These are phyloP conservation scores for Phalacrocorax carbo DNA, from an alignment of 2,113 vertebrate genomes.

Conservation along the genomic window DNA sequence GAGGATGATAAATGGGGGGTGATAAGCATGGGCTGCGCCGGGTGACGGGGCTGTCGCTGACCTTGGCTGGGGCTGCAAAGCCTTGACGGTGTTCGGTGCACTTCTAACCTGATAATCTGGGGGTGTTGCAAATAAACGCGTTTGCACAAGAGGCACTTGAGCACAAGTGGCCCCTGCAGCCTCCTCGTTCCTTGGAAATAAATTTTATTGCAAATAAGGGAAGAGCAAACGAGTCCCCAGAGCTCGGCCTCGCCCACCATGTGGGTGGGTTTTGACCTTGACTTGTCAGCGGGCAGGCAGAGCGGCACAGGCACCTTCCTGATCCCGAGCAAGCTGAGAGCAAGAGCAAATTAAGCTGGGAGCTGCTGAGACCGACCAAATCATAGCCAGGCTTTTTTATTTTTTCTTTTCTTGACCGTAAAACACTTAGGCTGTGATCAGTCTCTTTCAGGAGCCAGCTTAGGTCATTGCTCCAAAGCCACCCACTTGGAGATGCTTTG, in stretches of 20 bases:
- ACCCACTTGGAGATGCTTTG: background rate
- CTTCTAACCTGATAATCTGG: background rate
- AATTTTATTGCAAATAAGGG: background rate
- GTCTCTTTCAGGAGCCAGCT: background rate
- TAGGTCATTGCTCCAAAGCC: conserved; percentile 3
- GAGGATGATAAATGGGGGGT: background rate
- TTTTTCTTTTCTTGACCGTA: background rate
- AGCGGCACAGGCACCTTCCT: background rate
- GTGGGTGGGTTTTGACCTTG: conserved; percentile 27
- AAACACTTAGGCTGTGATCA: background rate
- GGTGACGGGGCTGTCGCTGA: background rate
- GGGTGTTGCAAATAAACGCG: background rate
- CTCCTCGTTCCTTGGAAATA: background rate
- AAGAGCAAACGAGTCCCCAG: background rate
- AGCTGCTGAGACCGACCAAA: background rate
- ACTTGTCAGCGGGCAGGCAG: background rate
- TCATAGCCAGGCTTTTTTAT: background rate
- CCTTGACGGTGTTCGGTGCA: fast-evolving
- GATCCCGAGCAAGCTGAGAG: background rate
- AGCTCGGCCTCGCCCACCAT: background rate
- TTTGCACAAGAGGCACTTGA: background rate
- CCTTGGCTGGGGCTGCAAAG: background rate
- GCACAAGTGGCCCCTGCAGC: background rate
- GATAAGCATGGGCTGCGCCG: background rate
- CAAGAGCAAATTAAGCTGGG: background rate